phyloP scores from a whole-genome alignment of 2,888 invertebrate species.

The Tipula lateralis region DNA sequence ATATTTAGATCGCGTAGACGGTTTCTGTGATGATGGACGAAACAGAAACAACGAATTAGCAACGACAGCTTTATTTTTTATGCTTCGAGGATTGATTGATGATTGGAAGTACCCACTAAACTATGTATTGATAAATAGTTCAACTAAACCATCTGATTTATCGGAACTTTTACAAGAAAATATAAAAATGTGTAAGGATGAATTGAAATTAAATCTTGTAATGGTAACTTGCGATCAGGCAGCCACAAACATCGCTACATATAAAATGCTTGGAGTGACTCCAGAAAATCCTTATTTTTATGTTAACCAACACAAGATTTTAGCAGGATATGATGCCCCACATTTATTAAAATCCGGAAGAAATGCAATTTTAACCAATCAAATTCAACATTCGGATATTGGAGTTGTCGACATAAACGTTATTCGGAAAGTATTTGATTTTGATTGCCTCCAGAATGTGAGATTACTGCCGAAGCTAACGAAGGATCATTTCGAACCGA shows the following conservation, averaged over 20 bases:
- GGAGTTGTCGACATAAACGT: too few species aligned
- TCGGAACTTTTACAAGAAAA: background rate
- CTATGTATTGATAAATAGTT: background rate
- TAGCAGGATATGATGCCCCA: background rate
- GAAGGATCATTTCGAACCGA: too few species aligned
- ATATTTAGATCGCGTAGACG: background rate
- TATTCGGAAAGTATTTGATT: too few species aligned
- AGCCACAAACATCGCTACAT: background rate
- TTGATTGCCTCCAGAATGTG: too few species aligned
- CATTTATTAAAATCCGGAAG: background rate
- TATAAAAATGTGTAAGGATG: background rate
- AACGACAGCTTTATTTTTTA: background rate
- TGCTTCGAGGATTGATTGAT: background rate
- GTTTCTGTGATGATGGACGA: background rate
- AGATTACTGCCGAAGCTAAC: too few species aligned
- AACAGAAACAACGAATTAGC: too few species aligned
- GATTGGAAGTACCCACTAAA: background rate
- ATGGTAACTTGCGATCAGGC: background rate
- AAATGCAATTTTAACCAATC: too few species aligned
- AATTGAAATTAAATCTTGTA: background rate
- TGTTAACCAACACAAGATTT: background rate
- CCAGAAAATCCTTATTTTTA: background rate
- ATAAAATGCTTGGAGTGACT: background rate
- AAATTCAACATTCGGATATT: too few species aligned
- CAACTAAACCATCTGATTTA: background rate